Conservation (phyloP, 2,888 invertebrate species). For the Nebria brevicollis region DNA sequence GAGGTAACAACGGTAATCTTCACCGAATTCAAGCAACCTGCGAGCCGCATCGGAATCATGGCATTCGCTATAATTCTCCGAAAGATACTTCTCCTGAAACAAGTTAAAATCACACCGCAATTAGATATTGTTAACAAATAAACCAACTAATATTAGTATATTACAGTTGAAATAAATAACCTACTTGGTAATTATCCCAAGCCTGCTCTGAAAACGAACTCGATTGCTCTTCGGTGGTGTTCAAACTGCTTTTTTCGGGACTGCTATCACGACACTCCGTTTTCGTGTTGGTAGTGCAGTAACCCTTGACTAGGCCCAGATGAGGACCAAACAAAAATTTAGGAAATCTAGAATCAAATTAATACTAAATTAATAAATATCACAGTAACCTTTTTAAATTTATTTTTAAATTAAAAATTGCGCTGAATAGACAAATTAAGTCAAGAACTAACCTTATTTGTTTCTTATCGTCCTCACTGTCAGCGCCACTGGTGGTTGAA, state of each 20-base stretch:
- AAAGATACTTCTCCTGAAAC: constrained; percentile 86
- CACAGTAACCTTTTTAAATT: too few relatives aligned
- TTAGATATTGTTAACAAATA: not conserved
- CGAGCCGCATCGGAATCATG: constrained; percentile 87
- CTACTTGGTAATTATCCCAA: constrained; percentile 94
- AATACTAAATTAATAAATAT: not conserved
- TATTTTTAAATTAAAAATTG: not conserved
- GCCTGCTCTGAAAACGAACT: constrained; percentile 91
- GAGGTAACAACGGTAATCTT: constrained; percentile 88
- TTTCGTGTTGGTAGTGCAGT: constrained; percentile 56
- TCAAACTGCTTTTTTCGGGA: constrained; percentile 67
- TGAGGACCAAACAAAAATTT: constrained; percentile 74
- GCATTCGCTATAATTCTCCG: constrained; percentile 89
- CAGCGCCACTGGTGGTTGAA: constrained; percentile 72
- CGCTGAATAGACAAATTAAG: not conserved
- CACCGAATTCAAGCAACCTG: constrained; percentile 84
- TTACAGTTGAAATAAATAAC: constrained; percentile 6
- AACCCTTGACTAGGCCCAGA: constrained; percentile 36
- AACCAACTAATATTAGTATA: not conserved
- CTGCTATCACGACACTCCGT: constrained; percentile 60
- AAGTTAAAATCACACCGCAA: not conserved
- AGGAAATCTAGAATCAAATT: constrained; percentile 61
- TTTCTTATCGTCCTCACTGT: constrained; percentile 72
- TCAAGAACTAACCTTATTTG: constrained; percentile 55
- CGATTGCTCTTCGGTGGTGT: constrained; percentile 77